Conservation (phyloP, 2,888 invertebrate genomes). For the Dascillus cervinus region DNA sequence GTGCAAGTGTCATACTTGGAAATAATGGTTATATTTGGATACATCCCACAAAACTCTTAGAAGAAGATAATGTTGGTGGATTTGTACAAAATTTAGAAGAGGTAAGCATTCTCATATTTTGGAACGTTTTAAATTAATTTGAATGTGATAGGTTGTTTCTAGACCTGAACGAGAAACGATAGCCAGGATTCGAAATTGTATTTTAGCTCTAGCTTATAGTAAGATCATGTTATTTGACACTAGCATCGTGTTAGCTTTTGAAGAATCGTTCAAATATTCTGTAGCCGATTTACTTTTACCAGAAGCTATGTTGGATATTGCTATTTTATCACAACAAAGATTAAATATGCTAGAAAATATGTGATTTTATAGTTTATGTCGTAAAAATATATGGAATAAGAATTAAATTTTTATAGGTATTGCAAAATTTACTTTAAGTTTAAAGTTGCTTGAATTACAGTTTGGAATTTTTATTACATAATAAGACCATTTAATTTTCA, state of each 20-base stretch:
- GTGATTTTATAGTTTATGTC: too few relatives aligned
- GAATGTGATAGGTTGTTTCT: slow-evolving; percentile 55
- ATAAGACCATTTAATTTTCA: too few relatives aligned
- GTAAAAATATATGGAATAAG: too few relatives aligned
- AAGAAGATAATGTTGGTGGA: slow-evolving; percentile 61
- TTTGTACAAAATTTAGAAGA: slow-evolving; percentile 70
- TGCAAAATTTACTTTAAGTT: too few relatives aligned
- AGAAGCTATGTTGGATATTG: slow-evolving; percentile 79
- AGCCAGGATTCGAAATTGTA: slow-evolving; percentile 81
- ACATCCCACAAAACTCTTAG: slow-evolving; percentile 58
- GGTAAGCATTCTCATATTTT: slow-evolving; percentile 29
- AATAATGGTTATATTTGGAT: slow-evolving; percentile 98
- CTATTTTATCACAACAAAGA: slow-evolving; percentile 69
- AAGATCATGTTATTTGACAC: slow-evolving; percentile 90
- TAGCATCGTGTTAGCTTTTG: slow-evolving; percentile 83
- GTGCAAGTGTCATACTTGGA: slow-evolving; percentile 87
- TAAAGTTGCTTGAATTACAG: too few relatives aligned
- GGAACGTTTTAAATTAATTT: slow-evolving; percentile 5
- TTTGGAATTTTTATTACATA: too few relatives aligned
- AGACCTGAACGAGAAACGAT: slow-evolving; percentile 76
- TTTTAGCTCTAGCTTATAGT: slow-evolving; percentile 75
- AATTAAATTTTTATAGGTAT: too few relatives aligned
- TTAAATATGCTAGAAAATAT: slow-evolving; percentile 44
- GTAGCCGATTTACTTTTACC: slow-evolving; percentile 74
- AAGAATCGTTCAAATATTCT: slow-evolving; percentile 74